Evolutionary conservation across 2,113 vertebrate genomes (phyloP), one percentile per base, ranked within the genome.

Genomic region (Salvator merianae): DNA sequence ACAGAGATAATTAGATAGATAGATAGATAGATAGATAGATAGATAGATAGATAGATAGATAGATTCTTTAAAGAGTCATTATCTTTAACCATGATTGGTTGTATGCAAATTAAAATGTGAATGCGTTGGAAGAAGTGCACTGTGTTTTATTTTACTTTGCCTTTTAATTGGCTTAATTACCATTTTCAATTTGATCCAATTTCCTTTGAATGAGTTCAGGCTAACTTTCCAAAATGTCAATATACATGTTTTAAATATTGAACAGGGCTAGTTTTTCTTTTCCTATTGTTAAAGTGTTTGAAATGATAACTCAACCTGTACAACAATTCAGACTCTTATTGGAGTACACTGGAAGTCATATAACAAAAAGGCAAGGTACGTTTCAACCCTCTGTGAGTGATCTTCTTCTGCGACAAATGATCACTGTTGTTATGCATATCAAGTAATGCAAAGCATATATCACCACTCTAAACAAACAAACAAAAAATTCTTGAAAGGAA

Each of bases 171-270:
- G 32, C 68, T 86, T 32, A 75, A 62, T 86, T 84, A 84, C 16
- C 72, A 79, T 36, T 36, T 83, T 40, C 32, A 59, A 20, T 65
- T 90, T 85, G 36, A 43, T 74, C 30, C 84, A 13, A 1, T 55
- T 78, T 47, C 65, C 53, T 70, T 68, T 80, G 3, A 1, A 72
- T 65, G 28, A 53, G 65, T 55, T 79, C 68, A 4, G 63, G 78
- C 75, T 84, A 24, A 5, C 40, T 84, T 91, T 86, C 70, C 88
- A 12, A 63, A 7, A 50, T 68, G 32, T 69, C 74, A 83, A 69
- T 82, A 24, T 3, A 59, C 72, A 68, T 47, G 38, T 79, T 73
- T 38, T 32, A 85, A 90, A 73, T 1, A 47, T 1, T 30, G 55
- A 73, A 32, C 28, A 73, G 28, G 10, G 43, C 16, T 82, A 43